These are phyloP conservation scores for Leucophenga montana DNA, from an alignment of 2,888 invertebrate genomes.

Conservation along the genomic window DNA sequence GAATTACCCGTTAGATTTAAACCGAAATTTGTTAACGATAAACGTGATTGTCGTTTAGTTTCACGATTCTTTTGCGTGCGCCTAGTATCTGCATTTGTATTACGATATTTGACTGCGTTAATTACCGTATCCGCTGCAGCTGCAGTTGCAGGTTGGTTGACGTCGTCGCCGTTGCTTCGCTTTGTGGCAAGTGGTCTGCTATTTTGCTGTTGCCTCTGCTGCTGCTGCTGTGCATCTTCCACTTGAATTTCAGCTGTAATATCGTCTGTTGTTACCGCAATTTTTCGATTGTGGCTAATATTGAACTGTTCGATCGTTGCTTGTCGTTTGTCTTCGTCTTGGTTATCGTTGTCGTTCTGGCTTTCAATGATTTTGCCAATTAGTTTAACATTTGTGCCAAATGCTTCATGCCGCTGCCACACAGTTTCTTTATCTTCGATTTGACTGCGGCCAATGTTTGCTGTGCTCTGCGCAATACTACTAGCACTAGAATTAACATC, in stretches of 20 bases:
- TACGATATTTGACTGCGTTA: slow-evolving; percentile 49
- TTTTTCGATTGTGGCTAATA: slow-evolving; percentile 24
- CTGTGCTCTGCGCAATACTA: slow-evolving; percentile 49
- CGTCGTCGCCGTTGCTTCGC: slow-evolving; percentile 8
- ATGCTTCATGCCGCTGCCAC: slow-evolving; percentile 50
- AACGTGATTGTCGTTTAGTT: slow-evolving; percentile 59
- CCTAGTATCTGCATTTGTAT: slow-evolving; percentile 23
- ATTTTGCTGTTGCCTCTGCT: slow-evolving; percentile 27
- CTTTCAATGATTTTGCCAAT: slow-evolving; percentile 46
- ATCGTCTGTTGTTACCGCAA: slow-evolving; percentile 24
- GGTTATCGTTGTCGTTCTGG: background rate
- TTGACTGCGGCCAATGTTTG: slow-evolving; percentile 49
- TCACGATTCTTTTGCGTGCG: slow-evolving; percentile 40
- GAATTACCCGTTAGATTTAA: slow-evolving; percentile 37
- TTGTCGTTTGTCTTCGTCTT: background rate
- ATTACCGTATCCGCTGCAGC: slow-evolving; percentile 46
- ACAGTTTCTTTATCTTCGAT: slow-evolving; percentile 61
- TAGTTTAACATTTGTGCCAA: slow-evolving; percentile 53
- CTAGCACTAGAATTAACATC: background rate
- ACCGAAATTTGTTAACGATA: slow-evolving; percentile 55
- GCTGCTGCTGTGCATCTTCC: slow-evolving; percentile 32
- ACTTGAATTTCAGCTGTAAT: slow-evolving; percentile 16
- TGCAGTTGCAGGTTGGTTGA: slow-evolving; percentile 35
- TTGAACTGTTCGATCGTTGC: slow-evolving; percentile 30
- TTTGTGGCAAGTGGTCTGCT: background rate